A percentile compares a stretch with the other conserved stretches of the same genome.
Conservation (phyloP, 2,797 vertebrate genomes). For the Spinus pinus region DNA sequence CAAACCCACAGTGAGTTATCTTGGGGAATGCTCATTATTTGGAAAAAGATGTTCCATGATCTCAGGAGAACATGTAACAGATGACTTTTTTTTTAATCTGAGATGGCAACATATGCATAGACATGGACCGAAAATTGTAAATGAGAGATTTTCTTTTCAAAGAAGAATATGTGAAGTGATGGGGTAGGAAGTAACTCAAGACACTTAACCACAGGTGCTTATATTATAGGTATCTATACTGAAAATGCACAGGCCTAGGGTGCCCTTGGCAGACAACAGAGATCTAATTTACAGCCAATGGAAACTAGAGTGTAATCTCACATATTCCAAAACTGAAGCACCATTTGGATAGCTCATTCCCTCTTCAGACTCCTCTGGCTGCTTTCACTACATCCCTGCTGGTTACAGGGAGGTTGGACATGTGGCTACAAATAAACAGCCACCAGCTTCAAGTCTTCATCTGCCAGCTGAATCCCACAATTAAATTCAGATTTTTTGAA, state of each 20-base stretch:
- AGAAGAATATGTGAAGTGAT: not conserved
- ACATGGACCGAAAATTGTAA: not conserved
- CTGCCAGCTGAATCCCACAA: not conserved
- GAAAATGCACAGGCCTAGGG: not conserved
- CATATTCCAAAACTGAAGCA: not conserved
- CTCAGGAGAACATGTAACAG: not conserved
- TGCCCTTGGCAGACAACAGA: not conserved
- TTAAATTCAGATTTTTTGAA: not conserved
- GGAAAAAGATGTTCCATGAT: not conserved
- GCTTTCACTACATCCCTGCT: not conserved
- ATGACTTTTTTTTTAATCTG: not conserved
- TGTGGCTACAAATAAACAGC: not conserved
- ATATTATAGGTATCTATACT: not conserved
- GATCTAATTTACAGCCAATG: not conserved
- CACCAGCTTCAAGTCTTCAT: not conserved
- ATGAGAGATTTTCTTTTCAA: not conserved
- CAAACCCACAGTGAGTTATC: not conserved
- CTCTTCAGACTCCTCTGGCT: not conserved
- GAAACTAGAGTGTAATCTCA: not conserved
- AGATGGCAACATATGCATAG: not conserved
- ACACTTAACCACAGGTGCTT: not conserved
- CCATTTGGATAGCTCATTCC: not conserved
- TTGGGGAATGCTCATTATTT: not conserved
- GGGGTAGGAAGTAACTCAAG: not conserved
- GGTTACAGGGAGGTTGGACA: not conserved